Percentiles rank a stretch among this genome's conserved stretches.
Evolutionary conservation across 2,888 invertebrate genomes (phyloP).

Genomic region (Drosophila meridionalis): DNA sequence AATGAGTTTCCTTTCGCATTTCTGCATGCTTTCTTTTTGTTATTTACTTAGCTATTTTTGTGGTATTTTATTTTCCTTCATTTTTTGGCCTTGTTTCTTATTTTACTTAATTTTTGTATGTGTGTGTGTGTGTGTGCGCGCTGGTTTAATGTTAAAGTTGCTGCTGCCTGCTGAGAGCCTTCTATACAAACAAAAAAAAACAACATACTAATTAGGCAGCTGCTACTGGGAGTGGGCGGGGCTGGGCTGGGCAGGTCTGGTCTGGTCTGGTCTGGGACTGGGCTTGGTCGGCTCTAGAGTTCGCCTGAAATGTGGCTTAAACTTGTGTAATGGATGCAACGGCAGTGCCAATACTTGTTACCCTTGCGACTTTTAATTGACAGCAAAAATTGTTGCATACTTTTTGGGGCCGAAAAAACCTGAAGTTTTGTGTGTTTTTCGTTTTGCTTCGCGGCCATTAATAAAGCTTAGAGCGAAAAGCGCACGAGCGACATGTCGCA

Average conservation of each 20-base stretch:
- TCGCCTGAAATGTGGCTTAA: slow-evolving; percentile 1
- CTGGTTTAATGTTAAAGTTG: slow-evolving; percentile 52
- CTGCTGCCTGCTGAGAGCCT: slow-evolving; percentile 45
- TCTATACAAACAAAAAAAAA: neutral
- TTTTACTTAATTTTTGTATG: slow-evolving; percentile 1
- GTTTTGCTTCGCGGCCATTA: slow-evolving; percentile 35
- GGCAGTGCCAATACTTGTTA: slow-evolving; percentile 4
- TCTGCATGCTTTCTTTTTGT: neutral
- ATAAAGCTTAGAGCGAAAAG: slow-evolving; percentile 57
- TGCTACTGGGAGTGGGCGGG: no score
- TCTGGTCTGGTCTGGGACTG: no score
- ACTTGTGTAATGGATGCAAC: neutral
- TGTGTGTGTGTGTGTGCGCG: neutral
- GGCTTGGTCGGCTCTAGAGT: neutral
- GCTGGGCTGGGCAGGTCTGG: no score
- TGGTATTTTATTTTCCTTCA: neutral
- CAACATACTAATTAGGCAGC: slow-evolving; percentile 26
- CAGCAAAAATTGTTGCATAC: slow-evolving; percentile 17
- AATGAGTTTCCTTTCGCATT: slow-evolving; percentile 34
- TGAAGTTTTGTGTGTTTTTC: neutral
- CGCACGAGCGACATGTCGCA: slow-evolving; percentile 37
- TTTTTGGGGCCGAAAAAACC: slow-evolving; percentile 8
- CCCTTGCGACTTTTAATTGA: slow-evolving; percentile 10
- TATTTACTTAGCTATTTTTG: slow-evolving; percentile 1
- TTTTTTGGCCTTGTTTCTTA: slow-evolving; percentile 1